phyloP scores from a whole-genome alignment of 2,888 invertebrate species.

The Drymonia ruficornis region DNA sequence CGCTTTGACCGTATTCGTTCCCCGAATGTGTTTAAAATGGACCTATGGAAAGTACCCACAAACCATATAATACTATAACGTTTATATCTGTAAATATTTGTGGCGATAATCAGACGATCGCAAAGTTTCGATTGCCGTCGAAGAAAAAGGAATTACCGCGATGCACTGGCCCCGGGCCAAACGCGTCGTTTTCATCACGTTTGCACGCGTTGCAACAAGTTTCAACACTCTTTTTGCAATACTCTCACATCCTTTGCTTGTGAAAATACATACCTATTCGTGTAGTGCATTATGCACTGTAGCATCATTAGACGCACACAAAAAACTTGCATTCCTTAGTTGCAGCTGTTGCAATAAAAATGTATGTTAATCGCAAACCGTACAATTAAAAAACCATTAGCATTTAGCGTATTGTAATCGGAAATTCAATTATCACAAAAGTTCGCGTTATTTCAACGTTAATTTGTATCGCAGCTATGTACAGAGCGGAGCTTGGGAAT shows the following conservation, averaged over 20 bases:
- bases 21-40: too few species aligned
- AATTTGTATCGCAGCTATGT: conserved; percentile 31
- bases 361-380: background rate
- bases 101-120: conserved; percentile 44
- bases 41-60: too few species aligned
- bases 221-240: conserved; percentile 51
- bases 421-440: conserved; percentile 16
- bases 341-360: background rate
- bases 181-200: conserved; percentile 56
- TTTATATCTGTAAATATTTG: background rate
- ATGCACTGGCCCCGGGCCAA: conserved; percentile 60
- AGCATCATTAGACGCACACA: too few species aligned
- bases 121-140: conserved; percentile 48
- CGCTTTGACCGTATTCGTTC: too few species aligned
- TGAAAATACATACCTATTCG: background rate
- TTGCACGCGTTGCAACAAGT: conserved; percentile 65
- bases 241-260: conserved; percentile 15
- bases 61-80: too few species aligned
- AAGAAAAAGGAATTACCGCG: conserved; percentile 50
- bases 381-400: background rate
- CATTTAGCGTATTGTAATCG: background rate
- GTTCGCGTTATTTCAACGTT: conserved; percentile 17
- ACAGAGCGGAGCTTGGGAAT: conserved; percentile 42
- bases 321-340: too few species aligned
- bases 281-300: too few species aligned